phyloP scores from a whole-genome alignment of 1,140 invertebrate genomes.

The Drosophila elegans region DNA sequence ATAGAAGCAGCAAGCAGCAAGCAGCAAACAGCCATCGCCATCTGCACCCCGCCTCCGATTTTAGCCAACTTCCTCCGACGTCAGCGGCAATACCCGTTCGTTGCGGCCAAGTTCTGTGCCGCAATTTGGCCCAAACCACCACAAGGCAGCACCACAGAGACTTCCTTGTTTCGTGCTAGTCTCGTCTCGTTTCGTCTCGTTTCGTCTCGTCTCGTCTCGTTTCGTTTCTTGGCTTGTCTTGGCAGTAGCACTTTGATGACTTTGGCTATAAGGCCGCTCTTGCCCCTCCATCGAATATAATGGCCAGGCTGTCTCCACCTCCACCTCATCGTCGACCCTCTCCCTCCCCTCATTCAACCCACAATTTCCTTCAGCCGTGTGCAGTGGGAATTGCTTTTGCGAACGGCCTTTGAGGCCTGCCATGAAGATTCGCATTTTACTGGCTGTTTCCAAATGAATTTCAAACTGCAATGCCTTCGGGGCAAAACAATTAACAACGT shows the following conservation, averaged over 20 bases:
- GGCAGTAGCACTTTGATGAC: slow-evolving; percentile 77
- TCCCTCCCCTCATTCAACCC: slow-evolving; percentile 8
- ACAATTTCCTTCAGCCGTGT: slow-evolving; percentile 13
- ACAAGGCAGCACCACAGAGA: slow-evolving; percentile 58
- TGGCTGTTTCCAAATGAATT: slow-evolving; percentile 30
- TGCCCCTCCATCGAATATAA: slow-evolving; percentile 19
- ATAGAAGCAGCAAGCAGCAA: slow-evolving; percentile 48
- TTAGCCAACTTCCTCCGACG: slow-evolving; percentile 40
- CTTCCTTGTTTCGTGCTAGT: slow-evolving; percentile 80
- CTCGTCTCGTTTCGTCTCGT: slow-evolving; percentile 38
- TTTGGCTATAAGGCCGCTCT: slow-evolving; percentile 59
- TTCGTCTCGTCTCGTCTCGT: slow-evolving; percentile 42
- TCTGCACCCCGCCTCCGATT: slow-evolving; percentile 27
- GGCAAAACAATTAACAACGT: slow-evolving; percentile 38
- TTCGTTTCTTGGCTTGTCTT: slow-evolving; percentile 9
- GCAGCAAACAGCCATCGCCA: slow-evolving; percentile 10
- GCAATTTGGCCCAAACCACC: slow-evolving; percentile 61
- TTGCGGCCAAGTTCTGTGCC: slow-evolving; percentile 75
- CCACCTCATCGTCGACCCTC: background rate
- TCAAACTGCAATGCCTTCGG: slow-evolving; percentile 34
- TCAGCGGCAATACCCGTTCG: slow-evolving; percentile 47
- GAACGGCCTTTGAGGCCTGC: slow-evolving; percentile 37
- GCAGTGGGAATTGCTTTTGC: slow-evolving; percentile 27
- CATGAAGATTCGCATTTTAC: slow-evolving; percentile 41
- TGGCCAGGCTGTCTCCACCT: slow-evolving; percentile 33